Evolutionary conservation across 2,888 invertebrate genomes (phyloP), one percentile per base, ranked within the genome.

Genomic region (Eurytoma adleriae): DNA sequence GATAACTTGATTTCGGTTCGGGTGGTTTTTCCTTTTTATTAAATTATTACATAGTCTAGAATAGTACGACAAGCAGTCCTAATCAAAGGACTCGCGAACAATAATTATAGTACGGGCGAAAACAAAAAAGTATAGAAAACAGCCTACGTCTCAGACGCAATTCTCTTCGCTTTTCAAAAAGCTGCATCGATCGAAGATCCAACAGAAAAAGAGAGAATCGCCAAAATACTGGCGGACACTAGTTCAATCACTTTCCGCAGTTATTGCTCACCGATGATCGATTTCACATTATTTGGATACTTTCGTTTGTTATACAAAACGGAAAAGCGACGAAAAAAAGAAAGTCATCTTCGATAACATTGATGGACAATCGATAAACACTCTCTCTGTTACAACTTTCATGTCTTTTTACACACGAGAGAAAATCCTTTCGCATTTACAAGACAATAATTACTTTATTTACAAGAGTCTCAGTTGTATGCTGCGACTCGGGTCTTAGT

Each of bases 201-300:
- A 64, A n/a, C 16, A 2, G 59, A 66, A 72, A 72, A 61, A 40
- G n/a, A 72, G 69, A 68, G 62, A 70, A 18, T 76, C 52, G 64
- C 72, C 50, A 48, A 76, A 75, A 81, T 79, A 78, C 79, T 79
- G 81, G 59, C 71, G 72, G 71, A 71, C 40, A 48, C 20, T 79
- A n/a, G 13, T 62, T 62, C 27, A 20, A 68, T 62, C 30, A 27
- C 12, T 56, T 61, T 24, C 61, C n/a, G 40, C 61, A 2, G 54
- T 70, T 67, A 74, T 81, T 56, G 48, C 69, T 16, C 66, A 75
- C n/a, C 40, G 20, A 71, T 71, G 20, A 66, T 71, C 16, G 52
- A 70, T 70, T 50, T 20, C 27, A 50, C 20, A 14, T 75, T 66
- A 66, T 30, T 18, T 18, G n/a, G 67, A 40, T 40, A 40, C 10